phyloP scores from a whole-genome alignment of 1,140 invertebrate genomes.

The Pogonus chalceus region DNA sequence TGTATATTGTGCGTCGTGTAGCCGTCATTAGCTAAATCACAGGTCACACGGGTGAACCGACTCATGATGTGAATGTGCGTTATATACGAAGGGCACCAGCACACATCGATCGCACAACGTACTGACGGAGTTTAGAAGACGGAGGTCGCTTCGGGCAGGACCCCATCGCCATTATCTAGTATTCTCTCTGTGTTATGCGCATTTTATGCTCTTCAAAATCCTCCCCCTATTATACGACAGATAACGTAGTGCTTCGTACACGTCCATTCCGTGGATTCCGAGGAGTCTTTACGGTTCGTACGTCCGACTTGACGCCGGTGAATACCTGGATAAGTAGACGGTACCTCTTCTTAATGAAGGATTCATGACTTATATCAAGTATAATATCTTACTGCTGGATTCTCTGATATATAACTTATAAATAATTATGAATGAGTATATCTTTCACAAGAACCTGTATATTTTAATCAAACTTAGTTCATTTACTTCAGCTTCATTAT shows the following conservation, averaged over 20 bases:
- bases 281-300: neutral
- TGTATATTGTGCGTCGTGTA: no score
- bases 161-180: conserved; percentile 19
- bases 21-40: neutral
- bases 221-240: conserved; percentile 2
- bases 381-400: no score
- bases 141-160: neutral
- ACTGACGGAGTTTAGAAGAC: neutral
- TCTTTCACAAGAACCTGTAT: no score
- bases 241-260: neutral
- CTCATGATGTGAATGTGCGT: neutral
- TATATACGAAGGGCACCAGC: neutral
- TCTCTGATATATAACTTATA: no score
- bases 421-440: no score
- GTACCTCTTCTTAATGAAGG: no score
- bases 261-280: neutral
- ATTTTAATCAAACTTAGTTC: no score
- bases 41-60: neutral
- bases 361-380: no score
- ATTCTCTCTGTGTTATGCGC: conserved; percentile 20
- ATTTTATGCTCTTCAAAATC: conserved; percentile 11
- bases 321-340: no score
- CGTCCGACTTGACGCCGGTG: neutral
- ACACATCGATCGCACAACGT: neutral
- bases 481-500: no score